These are phyloP conservation scores for Anniella stebbinsi DNA, from an alignment of 2,797 vertebrate species.

Conservation along the genomic window DNA sequence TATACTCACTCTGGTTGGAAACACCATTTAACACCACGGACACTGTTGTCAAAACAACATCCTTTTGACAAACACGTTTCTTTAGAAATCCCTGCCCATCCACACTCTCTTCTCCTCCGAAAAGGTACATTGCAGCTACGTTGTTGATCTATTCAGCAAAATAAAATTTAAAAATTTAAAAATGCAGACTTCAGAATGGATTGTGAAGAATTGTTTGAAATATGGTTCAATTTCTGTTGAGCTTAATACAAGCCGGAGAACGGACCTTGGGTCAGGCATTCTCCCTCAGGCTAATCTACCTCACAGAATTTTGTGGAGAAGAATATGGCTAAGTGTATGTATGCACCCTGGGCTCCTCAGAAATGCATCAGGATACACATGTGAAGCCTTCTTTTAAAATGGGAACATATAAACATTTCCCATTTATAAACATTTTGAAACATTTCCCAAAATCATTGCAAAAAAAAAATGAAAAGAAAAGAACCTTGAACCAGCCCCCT, in stretches of 20 bases:
- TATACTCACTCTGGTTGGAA: neutral
- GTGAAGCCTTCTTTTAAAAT: neutral
- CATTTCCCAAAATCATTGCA: neutral
- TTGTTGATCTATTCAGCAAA: too few species aligned
- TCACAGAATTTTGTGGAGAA: neutral
- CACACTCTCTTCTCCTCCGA: neutral
- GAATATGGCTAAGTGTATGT: neutral
- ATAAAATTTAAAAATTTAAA: too few species aligned
- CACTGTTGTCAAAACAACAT: neutral
- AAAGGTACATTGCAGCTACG: neutral
- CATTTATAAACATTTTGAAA: too few species aligned
- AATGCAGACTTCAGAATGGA: neutral
- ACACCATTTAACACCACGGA: neutral
- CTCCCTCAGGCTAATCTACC: neutral
- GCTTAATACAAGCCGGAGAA: too few species aligned
- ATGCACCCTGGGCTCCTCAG: neutral
- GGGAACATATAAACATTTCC: neutral
- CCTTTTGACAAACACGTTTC: accelerated
- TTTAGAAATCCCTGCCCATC: neutral
- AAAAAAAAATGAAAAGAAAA: neutral
- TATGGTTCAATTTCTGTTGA: too few species aligned
- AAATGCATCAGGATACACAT: neutral
- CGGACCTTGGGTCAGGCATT: too few species aligned
- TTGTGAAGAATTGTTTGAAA: too few species aligned
- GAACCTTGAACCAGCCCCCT: too few species aligned